These are phyloP conservation scores for Dreissena polymorpha DNA, from an alignment of 1,140 invertebrate species.

Conservation along the genomic window DNA sequence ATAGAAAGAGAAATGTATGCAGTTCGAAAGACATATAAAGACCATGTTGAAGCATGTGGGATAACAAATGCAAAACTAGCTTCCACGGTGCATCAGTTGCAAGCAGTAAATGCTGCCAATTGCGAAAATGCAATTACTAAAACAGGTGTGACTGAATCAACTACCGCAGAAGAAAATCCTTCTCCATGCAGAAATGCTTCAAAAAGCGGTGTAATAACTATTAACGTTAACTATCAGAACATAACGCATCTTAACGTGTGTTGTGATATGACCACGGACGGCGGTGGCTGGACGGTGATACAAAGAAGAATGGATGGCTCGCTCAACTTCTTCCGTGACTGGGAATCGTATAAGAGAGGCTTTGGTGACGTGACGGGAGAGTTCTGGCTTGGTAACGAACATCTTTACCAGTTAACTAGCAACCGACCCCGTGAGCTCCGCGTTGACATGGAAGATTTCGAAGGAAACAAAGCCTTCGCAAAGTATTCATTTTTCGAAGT, in stretches of 20 bases:
- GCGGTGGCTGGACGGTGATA: constrained; percentile 75
- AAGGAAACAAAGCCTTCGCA: constrained; percentile 10
- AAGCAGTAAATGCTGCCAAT: no score
- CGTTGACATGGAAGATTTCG: constrained; percentile 53
- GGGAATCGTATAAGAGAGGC: constrained; percentile 95
- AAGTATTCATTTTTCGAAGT: constrained; percentile 47
- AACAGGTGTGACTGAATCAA: no score
- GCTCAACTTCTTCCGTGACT: constrained; percentile 92
- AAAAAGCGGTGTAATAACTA: no score
- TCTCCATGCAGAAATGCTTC: no score
- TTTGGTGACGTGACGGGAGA: constrained; percentile 90
- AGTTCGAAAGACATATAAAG: no score
- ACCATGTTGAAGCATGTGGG: no score
- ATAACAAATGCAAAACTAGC: no score
- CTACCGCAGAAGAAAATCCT: no score
- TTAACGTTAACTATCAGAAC: no score
- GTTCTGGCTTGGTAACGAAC: constrained; percentile 74
- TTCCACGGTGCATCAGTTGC: no score
- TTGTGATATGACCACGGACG: constrained; percentile 30
- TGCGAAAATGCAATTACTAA: no score
- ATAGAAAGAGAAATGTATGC: no score
- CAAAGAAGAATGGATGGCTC: constrained; percentile 89
- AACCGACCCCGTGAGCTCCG: constrained; percentile 32
- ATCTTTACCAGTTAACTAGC: constrained; percentile 25
- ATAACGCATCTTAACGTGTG: not conserved